These are phyloP conservation scores for Aphaenogaster floridana DNA, from an alignment of 1,140 invertebrate genomes.

Conservation along the genomic window DNA sequence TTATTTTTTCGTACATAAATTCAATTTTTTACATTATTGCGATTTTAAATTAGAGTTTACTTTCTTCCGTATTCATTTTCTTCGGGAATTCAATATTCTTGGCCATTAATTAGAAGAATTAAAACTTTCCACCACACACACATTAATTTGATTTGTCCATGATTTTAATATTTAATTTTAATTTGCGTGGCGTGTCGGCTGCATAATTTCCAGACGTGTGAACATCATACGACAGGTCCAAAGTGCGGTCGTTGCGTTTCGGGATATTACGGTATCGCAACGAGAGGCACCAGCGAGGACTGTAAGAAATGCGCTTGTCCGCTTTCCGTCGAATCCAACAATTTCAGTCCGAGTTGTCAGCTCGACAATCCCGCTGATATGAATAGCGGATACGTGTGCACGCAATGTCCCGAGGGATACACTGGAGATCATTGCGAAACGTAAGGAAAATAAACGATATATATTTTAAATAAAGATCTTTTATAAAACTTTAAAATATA, in stretches of 20 bases:
- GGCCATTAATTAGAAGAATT: not conserved
- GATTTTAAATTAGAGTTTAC: not conserved
- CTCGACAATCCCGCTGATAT: slow-evolving; percentile 88
- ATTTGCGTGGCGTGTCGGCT: not conserved
- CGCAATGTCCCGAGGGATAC: slow-evolving; percentile 96
- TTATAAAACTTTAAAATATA: slow-evolving; percentile 20
- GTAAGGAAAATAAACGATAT: slow-evolving; percentile 86
- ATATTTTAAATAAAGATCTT: slow-evolving; percentile 13
- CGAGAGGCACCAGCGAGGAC: slow-evolving; percentile 90
- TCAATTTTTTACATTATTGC: not conserved
- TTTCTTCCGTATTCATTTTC: not conserved
- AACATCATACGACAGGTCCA: slow-evolving; percentile 90
- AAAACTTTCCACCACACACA: not conserved
- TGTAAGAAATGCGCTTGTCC: slow-evolving; percentile 97
- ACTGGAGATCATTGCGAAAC: slow-evolving; percentile 97
- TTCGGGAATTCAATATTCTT: not conserved
- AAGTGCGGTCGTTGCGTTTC: slow-evolving; percentile 95
- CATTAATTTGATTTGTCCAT: not conserved
- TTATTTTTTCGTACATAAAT: not conserved
- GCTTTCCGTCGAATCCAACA: slow-evolving; percentile 91
- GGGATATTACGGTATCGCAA: slow-evolving; percentile 97
- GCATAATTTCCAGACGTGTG: slow-evolving; percentile 87
- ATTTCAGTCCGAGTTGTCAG: slow-evolving; percentile 96
- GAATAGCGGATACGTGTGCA: slow-evolving; percentile 93
- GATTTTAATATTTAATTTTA: not conserved